These are phyloP conservation scores for Trichechus manatus DNA, from an alignment of 2,113 vertebrate genomes.

Conservation along the genomic window DNA sequence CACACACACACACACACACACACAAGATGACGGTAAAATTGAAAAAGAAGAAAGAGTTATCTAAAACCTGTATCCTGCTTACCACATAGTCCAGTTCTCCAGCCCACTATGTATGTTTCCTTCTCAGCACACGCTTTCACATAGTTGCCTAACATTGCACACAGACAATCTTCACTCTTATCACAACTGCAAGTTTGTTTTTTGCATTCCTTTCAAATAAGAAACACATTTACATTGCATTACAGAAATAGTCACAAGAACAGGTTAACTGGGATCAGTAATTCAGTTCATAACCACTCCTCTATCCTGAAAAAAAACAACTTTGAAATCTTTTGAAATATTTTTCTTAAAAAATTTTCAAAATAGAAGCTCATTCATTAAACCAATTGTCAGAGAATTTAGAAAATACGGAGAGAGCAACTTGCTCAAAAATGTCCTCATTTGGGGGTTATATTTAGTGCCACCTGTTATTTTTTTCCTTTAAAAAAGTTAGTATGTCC, in stretches of 20 bases:
- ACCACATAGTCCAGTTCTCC: constrained; percentile 80
- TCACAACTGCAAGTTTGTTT: constrained; percentile 82
- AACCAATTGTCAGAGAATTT: constrained; percentile 8
- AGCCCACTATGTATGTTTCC: constrained; percentile 62
- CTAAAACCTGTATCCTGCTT: neutral
- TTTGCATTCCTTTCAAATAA: constrained; percentile 83
- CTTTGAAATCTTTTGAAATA: neutral
- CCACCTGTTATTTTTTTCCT: neutral
- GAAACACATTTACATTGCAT: constrained; percentile 28
- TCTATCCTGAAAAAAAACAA: neutral
- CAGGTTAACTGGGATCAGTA: neutral
- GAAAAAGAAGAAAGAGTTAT: neutral
- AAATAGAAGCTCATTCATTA: neutral
- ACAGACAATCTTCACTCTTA: constrained; percentile 73
- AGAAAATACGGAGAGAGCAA: neutral
- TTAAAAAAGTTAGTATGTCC: neutral
- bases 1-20: neutral
- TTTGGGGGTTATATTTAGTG: neutral
- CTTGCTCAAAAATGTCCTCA: neutral
- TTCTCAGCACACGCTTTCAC: constrained; percentile 82
- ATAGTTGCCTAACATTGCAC: constrained; percentile 82
- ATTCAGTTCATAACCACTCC: neutral
- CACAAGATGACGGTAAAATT: neutral
- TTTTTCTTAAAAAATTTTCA: neutral
- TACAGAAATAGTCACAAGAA: neutral